Evolutionary conservation across 2,797 vertebrate species (phyloP).

Genomic region (Hapalemur alaotrensis): DNA sequence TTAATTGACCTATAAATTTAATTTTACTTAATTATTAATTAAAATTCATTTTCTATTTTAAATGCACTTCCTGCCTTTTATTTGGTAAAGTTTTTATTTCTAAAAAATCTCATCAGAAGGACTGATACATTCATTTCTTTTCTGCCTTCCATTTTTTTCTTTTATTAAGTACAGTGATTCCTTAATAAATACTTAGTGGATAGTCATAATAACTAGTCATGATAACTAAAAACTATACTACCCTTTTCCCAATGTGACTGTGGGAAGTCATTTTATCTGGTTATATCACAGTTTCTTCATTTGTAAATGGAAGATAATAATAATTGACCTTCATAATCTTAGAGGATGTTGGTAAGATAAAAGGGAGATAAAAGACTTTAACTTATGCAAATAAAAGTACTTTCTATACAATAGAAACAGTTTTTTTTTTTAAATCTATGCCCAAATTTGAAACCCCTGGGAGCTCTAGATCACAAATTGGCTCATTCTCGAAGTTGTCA

Average conservation of each 20-base stretch:
- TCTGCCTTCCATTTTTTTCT: not conserved
- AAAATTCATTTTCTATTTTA: constrained; percentile 15
- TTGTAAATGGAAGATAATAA: not conserved
- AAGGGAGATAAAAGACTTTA: not conserved
- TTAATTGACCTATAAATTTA: not conserved
- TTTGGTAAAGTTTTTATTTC: not conserved
- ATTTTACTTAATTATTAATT: not conserved
- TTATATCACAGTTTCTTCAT: not conserved
- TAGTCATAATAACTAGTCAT: not conserved
- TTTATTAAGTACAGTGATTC: not conserved
- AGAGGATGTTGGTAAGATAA: not conserved
- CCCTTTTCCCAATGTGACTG: not conserved
- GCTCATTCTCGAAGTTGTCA: not conserved
- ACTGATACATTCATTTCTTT: not conserved
- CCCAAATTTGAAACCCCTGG: not conserved
- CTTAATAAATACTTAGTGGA: not conserved
- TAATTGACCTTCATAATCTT: not conserved
- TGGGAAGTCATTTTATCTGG: not conserved
- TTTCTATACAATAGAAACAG: not conserved
- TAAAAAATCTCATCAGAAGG: not conserved
- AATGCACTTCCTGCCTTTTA: not conserved
- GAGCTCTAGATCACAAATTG: not conserved
- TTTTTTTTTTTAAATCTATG: not conserved
- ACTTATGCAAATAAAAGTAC: not conserved
- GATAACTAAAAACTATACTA: not conserved